These are phyloP conservation scores for Taenioides sp. DNA, from an alignment of 2,797 vertebrate genomes.

Conservation along the genomic window DNA sequence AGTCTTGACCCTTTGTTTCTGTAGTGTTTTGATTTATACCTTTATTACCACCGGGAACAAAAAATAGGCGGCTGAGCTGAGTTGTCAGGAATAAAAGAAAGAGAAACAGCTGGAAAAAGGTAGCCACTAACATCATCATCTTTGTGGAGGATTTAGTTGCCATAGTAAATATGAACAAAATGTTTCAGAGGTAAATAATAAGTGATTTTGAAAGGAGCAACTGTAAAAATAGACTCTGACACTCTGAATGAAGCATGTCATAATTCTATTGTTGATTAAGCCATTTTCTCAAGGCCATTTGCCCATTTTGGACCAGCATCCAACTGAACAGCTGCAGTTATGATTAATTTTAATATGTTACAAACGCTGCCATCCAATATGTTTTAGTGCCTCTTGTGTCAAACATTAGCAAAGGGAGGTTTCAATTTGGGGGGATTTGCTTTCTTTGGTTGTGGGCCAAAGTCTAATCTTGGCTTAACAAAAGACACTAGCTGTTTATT, in stretches of 20 bases:
- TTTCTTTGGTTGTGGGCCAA: constrained; percentile 11
- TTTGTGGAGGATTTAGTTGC: neutral
- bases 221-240: too few relatives aligned
- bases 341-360: constrained; percentile 14
- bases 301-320: neutral
- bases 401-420: constrained; percentile 35
- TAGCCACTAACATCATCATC: neutral
- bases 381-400: constrained; percentile 23
- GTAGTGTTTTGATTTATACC: constrained; percentile 13
- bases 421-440: constrained; percentile 35
- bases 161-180: too few relatives aligned
- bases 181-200: too few relatives aligned
- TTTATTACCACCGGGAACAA: constrained; percentile 8
- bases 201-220: neutral
- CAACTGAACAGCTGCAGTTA: neutral
- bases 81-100: constrained; percentile 14
- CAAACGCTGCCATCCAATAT: constrained; percentile 26
- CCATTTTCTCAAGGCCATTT: neutral
- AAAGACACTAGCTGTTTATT: constrained; percentile 8
- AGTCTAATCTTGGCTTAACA: constrained; percentile 14
- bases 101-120: neutral
- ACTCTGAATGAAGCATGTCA: neutral
- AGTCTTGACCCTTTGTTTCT: constrained; percentile 26
- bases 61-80: constrained; percentile 1
- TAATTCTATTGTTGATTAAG: neutral